Evolutionary conservation across 1,140 invertebrate genomes (phyloP).

Genomic region (Steinernema feltiae): DNA sequence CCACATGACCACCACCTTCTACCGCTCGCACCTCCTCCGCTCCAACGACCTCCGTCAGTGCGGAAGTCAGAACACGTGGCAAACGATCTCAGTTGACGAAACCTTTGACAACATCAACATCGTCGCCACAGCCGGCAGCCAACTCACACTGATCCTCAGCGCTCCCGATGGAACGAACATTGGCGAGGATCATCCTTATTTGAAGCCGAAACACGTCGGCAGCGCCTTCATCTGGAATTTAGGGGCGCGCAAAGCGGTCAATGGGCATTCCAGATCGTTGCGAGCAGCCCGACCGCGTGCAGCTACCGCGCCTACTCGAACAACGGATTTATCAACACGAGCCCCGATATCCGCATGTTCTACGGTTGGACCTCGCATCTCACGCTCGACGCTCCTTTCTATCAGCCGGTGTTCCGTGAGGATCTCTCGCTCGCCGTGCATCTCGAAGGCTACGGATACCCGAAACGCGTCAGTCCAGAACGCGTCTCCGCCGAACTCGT

Average conservation of each 20-base stretch:
- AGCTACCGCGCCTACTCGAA: conserved; percentile 25
- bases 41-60: conserved; percentile 30
- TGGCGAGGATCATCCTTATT: neutral
- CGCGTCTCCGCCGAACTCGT: conserved; percentile 26
- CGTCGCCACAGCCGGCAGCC: conserved; percentile 24
- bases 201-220: neutral
- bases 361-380: conserved; percentile 24
- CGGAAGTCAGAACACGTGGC: conserved; percentile 19
- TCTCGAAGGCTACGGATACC: conserved; percentile 27
- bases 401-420: conserved; percentile 25
- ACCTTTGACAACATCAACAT: conserved; percentile 23
- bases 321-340: neutral
- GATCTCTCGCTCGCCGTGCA: conserved; percentile 30
- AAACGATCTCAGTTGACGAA: conserved; percentile 30
- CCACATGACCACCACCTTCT: conserved; percentile 25
- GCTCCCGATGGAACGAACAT: neutral
- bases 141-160: conserved; percentile 20
- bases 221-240: conserved; percentile 1
- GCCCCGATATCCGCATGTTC: conserved; percentile 30
- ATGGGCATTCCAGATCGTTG: conserved; percentile 25
- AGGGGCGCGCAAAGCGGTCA: conserved; percentile 15
- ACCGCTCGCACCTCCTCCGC: conserved; percentile 34
- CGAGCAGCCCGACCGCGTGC: conserved; percentile 20
- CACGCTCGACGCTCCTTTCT: conserved; percentile 15
- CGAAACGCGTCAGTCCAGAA: conserved; percentile 10